Conservation (phyloP, 2,113 vertebrate genomes). For the Cyanoderma ruficeps region DNA sequence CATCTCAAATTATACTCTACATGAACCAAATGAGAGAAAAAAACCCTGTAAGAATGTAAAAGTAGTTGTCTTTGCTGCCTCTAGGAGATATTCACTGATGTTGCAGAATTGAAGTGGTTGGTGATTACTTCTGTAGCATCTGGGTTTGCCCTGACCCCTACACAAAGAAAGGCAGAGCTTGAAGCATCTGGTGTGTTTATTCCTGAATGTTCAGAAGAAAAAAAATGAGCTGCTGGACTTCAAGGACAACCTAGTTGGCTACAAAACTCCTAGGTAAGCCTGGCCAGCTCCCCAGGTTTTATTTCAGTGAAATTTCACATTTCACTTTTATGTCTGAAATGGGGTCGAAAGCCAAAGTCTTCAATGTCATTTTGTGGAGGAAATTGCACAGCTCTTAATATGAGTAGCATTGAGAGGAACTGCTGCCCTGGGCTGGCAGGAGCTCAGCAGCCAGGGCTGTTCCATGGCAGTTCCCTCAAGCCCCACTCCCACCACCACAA, state of each 20-base stretch:
- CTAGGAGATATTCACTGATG: background rate
- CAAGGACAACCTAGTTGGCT: background rate
- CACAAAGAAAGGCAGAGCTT: background rate
- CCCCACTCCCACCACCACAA: background rate
- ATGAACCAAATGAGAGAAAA: background rate
- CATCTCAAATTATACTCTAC: background rate
- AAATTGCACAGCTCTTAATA: background rate
- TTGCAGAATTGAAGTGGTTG: background rate
- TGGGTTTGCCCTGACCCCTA: background rate
- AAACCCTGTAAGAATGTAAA: background rate
- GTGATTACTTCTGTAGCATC: background rate
- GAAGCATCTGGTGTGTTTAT: background rate
- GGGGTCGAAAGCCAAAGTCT: background rate
- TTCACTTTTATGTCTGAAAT: background rate
- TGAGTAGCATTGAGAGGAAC: background rate
- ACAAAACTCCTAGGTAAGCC: background rate
- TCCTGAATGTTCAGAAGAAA: background rate
- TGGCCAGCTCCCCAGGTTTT: background rate
- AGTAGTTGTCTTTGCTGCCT: background rate
- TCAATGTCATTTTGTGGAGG: background rate
- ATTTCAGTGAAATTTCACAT: background rate
- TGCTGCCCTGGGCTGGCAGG: background rate
- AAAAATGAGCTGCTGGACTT: background rate
- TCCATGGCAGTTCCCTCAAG: rapidly evolving
- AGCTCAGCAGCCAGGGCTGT: background rate